phyloP scores from a whole-genome alignment of 2,888 invertebrate genomes.

The Nemotelus pantherinus region DNA sequence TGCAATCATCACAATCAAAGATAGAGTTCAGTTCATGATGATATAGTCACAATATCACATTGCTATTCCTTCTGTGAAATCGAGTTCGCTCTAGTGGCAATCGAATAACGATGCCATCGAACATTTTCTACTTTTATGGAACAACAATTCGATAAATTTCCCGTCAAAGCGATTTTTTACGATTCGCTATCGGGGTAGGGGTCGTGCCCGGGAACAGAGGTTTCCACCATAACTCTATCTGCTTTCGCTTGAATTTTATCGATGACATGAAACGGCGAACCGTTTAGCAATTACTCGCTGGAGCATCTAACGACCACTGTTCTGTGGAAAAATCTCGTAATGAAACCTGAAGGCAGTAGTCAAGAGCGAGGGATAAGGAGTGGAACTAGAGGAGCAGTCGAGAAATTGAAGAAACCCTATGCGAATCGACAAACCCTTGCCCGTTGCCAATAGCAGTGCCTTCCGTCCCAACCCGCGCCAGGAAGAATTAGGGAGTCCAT shows the following conservation, averaged over 20 bases:
- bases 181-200: background rate
- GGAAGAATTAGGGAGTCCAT: slow-evolving; percentile 39
- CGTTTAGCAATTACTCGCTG: slow-evolving; percentile 38
- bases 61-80: slow-evolving; percentile 23
- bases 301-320: slow-evolving; percentile 35
- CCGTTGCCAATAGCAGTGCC: background rate
- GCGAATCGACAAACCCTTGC: slow-evolving; percentile 19
- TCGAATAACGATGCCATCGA: background rate
- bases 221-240: slow-evolving; percentile 31
- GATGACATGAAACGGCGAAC: slow-evolving; percentile 37
- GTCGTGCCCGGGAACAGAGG: slow-evolving; percentile 13
- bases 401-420: slow-evolving; percentile 19
- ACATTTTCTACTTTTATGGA: slow-evolving; percentile 28
- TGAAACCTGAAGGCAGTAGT: background rate
- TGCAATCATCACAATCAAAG: too few relatives aligned
- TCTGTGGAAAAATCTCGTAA: slow-evolving; percentile 26
- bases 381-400: background rate
- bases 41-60: slow-evolving; percentile 25
- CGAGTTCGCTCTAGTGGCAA: slow-evolving; percentile 12
- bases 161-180: slow-evolving; percentile 34
- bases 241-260: slow-evolving; percentile 28
- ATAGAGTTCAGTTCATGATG: background rate
- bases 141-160: slow-evolving; percentile 37
- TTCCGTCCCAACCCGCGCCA: background rate
- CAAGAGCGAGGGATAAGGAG: background rate